Evolutionary conservation across 2,888 invertebrate genomes (phyloP).

Genomic region (Andrena praecox): DNA sequence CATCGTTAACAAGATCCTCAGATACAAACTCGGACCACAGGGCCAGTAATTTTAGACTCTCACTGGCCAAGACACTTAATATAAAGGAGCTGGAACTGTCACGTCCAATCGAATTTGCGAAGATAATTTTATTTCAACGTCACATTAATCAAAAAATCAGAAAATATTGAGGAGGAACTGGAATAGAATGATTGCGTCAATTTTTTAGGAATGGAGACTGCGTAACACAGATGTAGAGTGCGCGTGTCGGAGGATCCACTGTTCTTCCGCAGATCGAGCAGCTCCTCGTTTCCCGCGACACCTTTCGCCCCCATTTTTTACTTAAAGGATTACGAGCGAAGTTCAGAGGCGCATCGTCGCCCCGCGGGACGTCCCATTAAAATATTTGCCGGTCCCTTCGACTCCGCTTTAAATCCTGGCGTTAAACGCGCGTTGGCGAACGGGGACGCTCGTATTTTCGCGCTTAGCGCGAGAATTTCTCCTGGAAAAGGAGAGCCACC

Average conservation of each 20-base stretch:
- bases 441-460: constrained; percentile 39
- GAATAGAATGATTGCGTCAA: too few relatives aligned
- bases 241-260: too few relatives aligned
- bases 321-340: not conserved
- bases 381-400: constrained; percentile 28
- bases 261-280: not conserved
- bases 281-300: not conserved
- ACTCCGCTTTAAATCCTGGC: constrained; percentile 36
- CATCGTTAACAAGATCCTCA: not conserved
- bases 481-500: not conserved
- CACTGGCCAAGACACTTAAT: not conserved
- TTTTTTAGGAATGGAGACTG: too few relatives aligned
- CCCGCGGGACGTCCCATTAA: constrained; percentile 36
- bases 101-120: too few relatives aligned
- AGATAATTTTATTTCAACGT: too few relatives aligned
- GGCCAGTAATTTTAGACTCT: not conserved
- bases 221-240: too few relatives aligned
- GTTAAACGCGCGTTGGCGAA: constrained; percentile 29
- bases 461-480: constrained; percentile 38
- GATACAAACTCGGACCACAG: not conserved
- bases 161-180: too few relatives aligned
- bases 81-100: too few relatives aligned
- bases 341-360: constrained; percentile 1
- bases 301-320: not conserved
- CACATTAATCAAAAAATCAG: too few relatives aligned